Percentiles rank a stretch among this genome's conserved stretches.
These are phyloP conservation scores for Choloepus hoffmanni DNA, from an alignment of 2,113 vertebrate species.

Conservation along the genomic window DNA sequence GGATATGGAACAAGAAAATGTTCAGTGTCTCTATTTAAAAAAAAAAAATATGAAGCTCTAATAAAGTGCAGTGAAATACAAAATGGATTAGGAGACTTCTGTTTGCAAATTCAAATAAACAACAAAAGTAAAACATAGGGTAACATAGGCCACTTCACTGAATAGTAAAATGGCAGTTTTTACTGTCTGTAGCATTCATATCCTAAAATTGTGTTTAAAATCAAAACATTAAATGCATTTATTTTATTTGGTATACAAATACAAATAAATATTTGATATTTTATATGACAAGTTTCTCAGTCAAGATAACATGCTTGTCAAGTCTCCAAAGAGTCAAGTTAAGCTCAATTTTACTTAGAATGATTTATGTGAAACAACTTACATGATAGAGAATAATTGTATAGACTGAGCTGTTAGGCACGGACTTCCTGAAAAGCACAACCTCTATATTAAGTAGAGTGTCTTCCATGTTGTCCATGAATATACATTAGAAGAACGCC, in stretches of 20 bases:
- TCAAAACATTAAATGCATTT: not conserved
- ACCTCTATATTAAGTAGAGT: not conserved
- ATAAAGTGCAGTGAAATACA: not conserved
- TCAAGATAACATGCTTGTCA: not conserved
- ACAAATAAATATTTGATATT: not conserved
- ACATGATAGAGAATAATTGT: not conserved
- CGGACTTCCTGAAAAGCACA: not conserved
- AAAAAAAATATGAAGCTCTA: not conserved
- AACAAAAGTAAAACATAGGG: not conserved
- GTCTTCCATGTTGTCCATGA: not conserved
- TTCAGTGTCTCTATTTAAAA: not conserved
- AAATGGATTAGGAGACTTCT: not conserved
- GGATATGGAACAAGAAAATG: not conserved
- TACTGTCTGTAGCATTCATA: not conserved
- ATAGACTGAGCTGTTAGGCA: not conserved
- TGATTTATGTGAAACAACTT: not conserved
- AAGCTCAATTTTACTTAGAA: not conserved
- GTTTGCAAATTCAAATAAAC: not conserved
- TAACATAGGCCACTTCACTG: not conserved
- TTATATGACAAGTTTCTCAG: not conserved
- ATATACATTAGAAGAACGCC: not conserved
- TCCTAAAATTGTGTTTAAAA: constrained; percentile 6
- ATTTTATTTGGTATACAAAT: not conserved
- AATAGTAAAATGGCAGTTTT: not conserved
- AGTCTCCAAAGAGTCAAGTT: not conserved